These are phyloP conservation scores for Pristiophorus japonicus DNA, from an alignment of 2,113 vertebrate genomes.

Conservation along the genomic window DNA sequence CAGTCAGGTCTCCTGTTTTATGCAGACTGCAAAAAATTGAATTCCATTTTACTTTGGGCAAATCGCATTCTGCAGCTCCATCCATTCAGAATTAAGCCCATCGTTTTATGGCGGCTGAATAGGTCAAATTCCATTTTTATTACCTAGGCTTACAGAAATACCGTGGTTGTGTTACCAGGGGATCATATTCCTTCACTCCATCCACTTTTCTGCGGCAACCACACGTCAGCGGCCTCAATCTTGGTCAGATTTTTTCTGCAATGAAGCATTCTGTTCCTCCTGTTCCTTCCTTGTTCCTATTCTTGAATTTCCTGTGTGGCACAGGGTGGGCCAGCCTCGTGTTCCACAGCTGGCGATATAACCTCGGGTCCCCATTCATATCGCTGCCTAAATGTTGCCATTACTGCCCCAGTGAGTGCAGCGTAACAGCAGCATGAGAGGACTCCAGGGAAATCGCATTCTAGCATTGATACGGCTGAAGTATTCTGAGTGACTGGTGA, in stretches of 20 bases:
- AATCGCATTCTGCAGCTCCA: background rate
- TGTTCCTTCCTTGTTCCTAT: background rate
- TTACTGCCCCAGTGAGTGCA: background rate
- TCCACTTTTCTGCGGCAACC: background rate
- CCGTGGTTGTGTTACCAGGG: background rate
- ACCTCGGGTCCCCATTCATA: background rate
- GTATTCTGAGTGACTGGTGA: slow-evolving; percentile 28
- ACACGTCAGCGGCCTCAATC: background rate
- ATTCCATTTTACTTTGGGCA: background rate
- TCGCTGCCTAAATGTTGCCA: background rate
- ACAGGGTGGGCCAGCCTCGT: background rate
- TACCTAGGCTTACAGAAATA: background rate
- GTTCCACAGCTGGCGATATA: background rate
- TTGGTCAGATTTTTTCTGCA: background rate
- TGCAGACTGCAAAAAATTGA: background rate
- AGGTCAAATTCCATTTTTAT: background rate
- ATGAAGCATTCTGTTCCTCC: background rate
- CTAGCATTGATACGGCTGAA: background rate
- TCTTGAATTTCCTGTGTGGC: background rate
- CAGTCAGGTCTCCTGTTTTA: background rate
- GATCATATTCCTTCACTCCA: no score
- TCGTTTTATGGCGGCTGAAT: background rate
- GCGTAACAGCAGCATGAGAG: background rate
- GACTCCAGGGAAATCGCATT: background rate
- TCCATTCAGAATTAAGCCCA: background rate